Conservation (phyloP, 2,113 vertebrate species). For the Pogonocichla stellata region DNA sequence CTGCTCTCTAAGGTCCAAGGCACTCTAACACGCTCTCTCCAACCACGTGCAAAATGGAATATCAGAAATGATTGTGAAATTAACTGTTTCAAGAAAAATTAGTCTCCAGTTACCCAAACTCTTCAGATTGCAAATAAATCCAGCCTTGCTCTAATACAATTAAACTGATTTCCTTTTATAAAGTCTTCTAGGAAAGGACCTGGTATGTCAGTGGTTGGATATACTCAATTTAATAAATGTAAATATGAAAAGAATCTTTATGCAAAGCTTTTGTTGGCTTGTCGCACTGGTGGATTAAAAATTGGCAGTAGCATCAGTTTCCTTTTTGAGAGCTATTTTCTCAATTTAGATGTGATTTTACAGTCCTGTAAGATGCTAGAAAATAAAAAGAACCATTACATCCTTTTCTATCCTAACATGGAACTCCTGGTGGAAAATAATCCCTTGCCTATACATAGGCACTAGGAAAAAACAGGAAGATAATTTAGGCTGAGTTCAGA, state of each 20-base stretch:
- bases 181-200: not conserved
- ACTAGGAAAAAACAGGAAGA: not conserved
- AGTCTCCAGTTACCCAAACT: not conserved
- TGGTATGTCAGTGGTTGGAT: not conserved
- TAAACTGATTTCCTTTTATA: not conserved
- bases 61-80: slow-evolving; percentile 37
- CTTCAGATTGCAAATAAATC: slow-evolving; percentile 13
- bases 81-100: slow-evolving; percentile 42
- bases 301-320: slow-evolving; percentile 18
- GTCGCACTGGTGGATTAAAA: not conserved
- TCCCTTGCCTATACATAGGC: not conserved
- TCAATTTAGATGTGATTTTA: slow-evolving; percentile 13
- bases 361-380: not conserved
- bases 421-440: not conserved
- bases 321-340: slow-evolving; percentile 37
- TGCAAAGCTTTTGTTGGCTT: slow-evolving; percentile 55
- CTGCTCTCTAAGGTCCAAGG: slow-evolving; percentile 66
- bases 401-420: not conserved
- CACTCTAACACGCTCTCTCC: slow-evolving; percentile 59
- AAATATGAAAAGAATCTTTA: slow-evolving; percentile 56
- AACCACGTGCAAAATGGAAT: slow-evolving; percentile 40
- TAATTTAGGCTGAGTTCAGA: not conserved
- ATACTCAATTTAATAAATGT: not conserved
- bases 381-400: slow-evolving; percentile 15
- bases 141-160: not conserved